A percentile compares a stretch with the other conserved stretches of the same genome.
phyloP scores from a whole-genome alignment of 1,140 invertebrate genomes.

The Sinella curviseta region DNA sequence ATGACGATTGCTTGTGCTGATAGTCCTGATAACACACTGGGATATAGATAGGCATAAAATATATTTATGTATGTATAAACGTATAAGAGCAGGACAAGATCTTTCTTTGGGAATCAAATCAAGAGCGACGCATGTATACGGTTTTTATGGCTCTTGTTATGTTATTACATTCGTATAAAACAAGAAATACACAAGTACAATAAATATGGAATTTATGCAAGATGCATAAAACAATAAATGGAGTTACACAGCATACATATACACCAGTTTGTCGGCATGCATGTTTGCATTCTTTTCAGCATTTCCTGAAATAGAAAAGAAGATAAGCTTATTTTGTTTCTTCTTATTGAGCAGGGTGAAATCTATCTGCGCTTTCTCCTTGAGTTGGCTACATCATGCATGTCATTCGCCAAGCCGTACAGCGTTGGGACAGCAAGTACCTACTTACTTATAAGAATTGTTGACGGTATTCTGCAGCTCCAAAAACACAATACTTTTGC shows the following conservation, averaged over 20 bases:
- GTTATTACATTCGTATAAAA: neutral
- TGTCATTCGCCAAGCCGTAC: neutral
- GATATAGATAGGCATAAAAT: too few species aligned
- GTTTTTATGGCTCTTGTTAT: too few species aligned
- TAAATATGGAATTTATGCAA: too few species aligned
- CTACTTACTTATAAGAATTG: too few species aligned
- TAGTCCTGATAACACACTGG: neutral
- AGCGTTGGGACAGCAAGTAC: neutral
- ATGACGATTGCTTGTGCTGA: neutral
- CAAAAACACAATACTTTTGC: too few species aligned
- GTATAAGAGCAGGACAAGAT: neutral
- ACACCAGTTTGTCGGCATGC: too few species aligned
- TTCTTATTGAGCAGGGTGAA: neutral
- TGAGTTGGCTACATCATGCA: neutral
- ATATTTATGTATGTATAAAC: neutral
- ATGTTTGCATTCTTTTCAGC: neutral
- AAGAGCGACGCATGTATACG: too few species aligned
- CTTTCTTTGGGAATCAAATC: too few species aligned
- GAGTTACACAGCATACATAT: too few species aligned
- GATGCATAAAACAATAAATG: too few species aligned
- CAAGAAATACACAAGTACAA: neutral
- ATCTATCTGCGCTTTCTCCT: constrained; percentile 5
- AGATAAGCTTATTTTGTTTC: neutral
- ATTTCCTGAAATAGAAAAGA: neutral
- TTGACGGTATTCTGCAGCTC: too few species aligned